A percentile compares a stretch with the other conserved stretches of the same genome.
phyloP scores from a whole-genome alignment of 2,797 vertebrate species.

The Melanotaenia parkinsoni region DNA sequence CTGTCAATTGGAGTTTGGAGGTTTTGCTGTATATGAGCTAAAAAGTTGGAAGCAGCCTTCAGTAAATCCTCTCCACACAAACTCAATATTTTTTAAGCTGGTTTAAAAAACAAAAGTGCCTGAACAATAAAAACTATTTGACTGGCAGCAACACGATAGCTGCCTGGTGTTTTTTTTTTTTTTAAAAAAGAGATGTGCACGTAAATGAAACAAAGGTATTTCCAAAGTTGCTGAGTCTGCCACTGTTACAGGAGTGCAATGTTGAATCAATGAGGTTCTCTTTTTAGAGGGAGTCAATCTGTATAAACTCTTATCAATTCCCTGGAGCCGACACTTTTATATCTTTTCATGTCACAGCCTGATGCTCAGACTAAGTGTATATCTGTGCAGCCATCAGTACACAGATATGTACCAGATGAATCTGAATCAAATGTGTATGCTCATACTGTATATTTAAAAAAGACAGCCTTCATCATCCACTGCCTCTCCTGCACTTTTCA shows the following conservation, averaged over 20 bases:
- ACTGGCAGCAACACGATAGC: background rate
- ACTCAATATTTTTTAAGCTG: background rate
- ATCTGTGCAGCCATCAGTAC: slow-evolving; percentile 4
- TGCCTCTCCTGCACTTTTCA: slow-evolving; percentile 54
- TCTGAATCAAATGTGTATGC: slow-evolving; percentile 3
- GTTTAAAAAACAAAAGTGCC: background rate
- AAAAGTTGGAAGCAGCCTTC: background rate
- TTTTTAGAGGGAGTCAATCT: background rate
- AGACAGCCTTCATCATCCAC: slow-evolving; percentile 20
- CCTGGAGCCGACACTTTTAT: background rate
- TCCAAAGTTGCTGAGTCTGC: background rate
- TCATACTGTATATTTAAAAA: slow-evolving; percentile 8
- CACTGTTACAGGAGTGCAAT: background rate
- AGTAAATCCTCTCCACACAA: background rate
- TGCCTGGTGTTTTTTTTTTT: background rate
- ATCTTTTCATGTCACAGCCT: background rate
- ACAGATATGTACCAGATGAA: slow-evolving; percentile 2
- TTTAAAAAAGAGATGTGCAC: background rate
- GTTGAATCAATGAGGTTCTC: background rate
- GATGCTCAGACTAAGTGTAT: background rate
- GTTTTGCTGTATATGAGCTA: background rate
- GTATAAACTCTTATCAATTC: background rate
- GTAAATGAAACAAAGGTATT: background rate
- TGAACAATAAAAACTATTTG: background rate
- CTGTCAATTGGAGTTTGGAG: background rate